Base-by-base conservation (phyloP, 1,140 invertebrate species). In the Tenebrio molitor region DNA sequence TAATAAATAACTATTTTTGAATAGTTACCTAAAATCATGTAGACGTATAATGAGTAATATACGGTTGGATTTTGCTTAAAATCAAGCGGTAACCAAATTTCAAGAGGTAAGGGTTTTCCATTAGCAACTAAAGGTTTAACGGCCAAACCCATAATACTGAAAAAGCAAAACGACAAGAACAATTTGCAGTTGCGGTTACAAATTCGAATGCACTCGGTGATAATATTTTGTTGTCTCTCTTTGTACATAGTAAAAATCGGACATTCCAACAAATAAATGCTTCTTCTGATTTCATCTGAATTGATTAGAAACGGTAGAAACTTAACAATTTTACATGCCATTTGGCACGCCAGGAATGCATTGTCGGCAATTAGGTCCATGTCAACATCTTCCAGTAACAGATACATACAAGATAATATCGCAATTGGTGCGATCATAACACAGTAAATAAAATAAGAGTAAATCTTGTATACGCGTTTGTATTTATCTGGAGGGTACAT, bases 401-500 rank as follows among this genome's bases (percentile, higher is more conserved):
- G 14, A 6, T 29, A 62, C 3, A 34, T 62, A 10, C 33, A 16
- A 33, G 25, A n/a, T 5, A 69, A 14, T 33, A 33, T 62, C 4
- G 68, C 29, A 15, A 17, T 19, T 36, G 33, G 25, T 7, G 36
- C 14, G 19, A 50, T 69, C 0, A 62, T 34, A 6, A 62, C 16
- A 7, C 53, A n/a, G 33, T 69, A 58, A 1, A 62, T 1, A 29
- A 62, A 36, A 15, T 34, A 62, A 17, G 46, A 21, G 14, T 69
- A 62, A 7, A 36, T n/a, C 33, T 58, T 58, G 33, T 33, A 69
- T n/a, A 69, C 33, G 14, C 16, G 50, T 34, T 3, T 42, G 15
- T 23, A 29, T 12, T 12, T 0, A 29, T 69, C 25, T 2, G 12
- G 39, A 4, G 46, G 46, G 15, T 69, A 53, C n/a, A 69, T 14